These are phyloP conservation scores for Bergia sp. DNA, from an alignment of 92 coral and sea anemone genomes.

Conservation along the genomic window DNA sequence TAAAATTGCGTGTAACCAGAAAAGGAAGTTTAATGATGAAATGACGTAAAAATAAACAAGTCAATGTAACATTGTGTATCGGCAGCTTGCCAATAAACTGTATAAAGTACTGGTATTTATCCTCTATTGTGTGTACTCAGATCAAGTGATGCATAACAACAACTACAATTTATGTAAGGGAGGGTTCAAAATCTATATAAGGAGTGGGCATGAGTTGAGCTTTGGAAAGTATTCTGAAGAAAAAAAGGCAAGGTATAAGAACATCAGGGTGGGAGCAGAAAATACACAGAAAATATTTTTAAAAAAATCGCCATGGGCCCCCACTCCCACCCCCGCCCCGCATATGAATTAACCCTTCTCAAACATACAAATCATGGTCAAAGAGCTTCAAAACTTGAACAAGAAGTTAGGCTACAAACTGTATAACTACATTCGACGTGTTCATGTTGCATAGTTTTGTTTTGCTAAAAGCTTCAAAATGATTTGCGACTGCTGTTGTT, in stretches of 20 bases:
- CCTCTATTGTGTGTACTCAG: constrained; percentile 27
- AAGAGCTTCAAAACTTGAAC: constrained; percentile 16
- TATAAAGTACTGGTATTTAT: constrained; percentile 27
- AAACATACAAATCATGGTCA: constrained; percentile 23
- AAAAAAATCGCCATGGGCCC: not conserved
- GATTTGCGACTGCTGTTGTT: constrained; percentile 53
- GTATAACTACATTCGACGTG: not conserved
- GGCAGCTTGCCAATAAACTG: too few species aligned
- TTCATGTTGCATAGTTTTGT: constrained; percentile 13
- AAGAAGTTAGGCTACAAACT: not conserved
- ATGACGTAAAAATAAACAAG: constrained; percentile 15
- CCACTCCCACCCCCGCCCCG: not conserved
- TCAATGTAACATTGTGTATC: constrained; percentile 25
- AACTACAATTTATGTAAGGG: not conserved
- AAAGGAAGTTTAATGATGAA: constrained; percentile 8
- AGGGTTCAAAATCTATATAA: not conserved
- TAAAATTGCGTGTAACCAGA: not conserved
- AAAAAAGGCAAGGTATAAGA: too few species aligned
- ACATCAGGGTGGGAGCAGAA: not conserved
- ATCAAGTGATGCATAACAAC: constrained; percentile 39
- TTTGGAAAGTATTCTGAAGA: not conserved
- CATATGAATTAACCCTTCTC: constrained; percentile 3
- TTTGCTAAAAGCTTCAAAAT: constrained; percentile 45
- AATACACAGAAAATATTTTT: not conserved
- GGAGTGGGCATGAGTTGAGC: constrained; percentile 6